These are phyloP conservation scores for Crotalus tigris DNA, from an alignment of 2,113 vertebrate genomes.

Conservation along the genomic window DNA sequence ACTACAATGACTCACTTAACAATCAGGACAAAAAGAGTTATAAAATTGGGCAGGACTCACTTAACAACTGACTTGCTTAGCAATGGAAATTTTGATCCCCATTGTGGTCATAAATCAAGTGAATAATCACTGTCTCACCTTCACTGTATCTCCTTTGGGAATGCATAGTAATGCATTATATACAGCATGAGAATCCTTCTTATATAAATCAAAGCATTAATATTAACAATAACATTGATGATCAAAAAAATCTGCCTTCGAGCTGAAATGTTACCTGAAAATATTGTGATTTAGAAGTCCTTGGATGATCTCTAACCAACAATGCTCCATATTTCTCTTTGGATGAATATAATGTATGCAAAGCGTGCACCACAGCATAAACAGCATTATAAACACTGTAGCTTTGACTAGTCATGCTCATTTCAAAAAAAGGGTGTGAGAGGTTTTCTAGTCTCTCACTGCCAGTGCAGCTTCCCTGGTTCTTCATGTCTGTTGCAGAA, in stretches of 20 bases:
- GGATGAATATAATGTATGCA: not conserved
- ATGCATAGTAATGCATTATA: not conserved
- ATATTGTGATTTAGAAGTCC: not conserved
- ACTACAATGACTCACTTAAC: too few relatives aligned
- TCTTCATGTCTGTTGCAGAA: not conserved
- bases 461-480: not conserved
- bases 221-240: not conserved
- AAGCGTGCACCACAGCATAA: not conserved
- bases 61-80: too few relatives aligned
- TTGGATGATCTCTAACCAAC: not conserved
- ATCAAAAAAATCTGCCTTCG: not conserved
- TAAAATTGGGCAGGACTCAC: too few relatives aligned
- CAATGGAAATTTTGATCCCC: not conserved
- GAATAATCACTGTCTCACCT: not conserved
- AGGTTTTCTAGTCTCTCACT: constrained; percentile 4
- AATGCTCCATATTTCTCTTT: not conserved
- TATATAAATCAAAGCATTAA: not conserved
- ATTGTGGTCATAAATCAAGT: not conserved
- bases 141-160: not conserved
- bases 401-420: constrained; percentile 17
- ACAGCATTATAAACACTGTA: constrained; percentile 19
- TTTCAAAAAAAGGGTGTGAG: constrained; percentile 1
- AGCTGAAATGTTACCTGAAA: not conserved
- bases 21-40: too few relatives aligned
- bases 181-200: not conserved